Evolutionary conservation across 2,888 invertebrate genomes (phyloP), one percentile per base, ranked within the genome.

Genomic region (Drosophila fulvimacula): DNA sequence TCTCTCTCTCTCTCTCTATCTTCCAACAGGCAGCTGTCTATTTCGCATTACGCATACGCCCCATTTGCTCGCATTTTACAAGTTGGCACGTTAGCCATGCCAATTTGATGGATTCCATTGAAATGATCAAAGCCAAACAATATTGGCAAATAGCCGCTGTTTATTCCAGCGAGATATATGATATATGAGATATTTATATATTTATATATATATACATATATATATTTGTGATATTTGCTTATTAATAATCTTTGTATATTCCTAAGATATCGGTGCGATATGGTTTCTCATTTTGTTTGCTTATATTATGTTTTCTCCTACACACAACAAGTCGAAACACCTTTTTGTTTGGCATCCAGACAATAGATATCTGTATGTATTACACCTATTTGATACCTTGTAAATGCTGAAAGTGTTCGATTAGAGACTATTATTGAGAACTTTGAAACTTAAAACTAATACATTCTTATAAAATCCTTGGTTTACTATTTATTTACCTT

Each of bases 21-120:
- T 19, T n/a, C n/a, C 11, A 2, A 11, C 21, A 5, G 21, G 0
- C 36, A 51, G 34, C 36, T 24, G 36, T n/a, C 34, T 9, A 15
- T 36, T 51, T 9, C 48, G 64, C 30, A 82, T 79, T 52, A 46
- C 69, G 51, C 72, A 79, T 74, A 68, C 74, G 77, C 72, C 63
- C 46, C 52, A 58, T 55, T 59, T n/a, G 65, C 62, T 38, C 44
- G 17, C 48, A 15, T 52, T 36, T 44, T 62, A 73, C 60, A 83
- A 32, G 27, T 53, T 57, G 49, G 59, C 64, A 56, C 65, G 60
- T 66, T 76, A 56, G 68, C 58, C 67, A 17, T 15, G 32, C 13
- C 36, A 39, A 56, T 38, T 30, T 63, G 72, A 66, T 58, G 73
- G 41, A 73, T 76, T 58, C 67, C 67, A 62, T 58, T 10, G 51